Percentiles rank a stretch among this genome's conserved stretches.
Evolutionary conservation across 2,888 invertebrate genomes (phyloP).

Genomic region (Nebria brevicollis): DNA sequence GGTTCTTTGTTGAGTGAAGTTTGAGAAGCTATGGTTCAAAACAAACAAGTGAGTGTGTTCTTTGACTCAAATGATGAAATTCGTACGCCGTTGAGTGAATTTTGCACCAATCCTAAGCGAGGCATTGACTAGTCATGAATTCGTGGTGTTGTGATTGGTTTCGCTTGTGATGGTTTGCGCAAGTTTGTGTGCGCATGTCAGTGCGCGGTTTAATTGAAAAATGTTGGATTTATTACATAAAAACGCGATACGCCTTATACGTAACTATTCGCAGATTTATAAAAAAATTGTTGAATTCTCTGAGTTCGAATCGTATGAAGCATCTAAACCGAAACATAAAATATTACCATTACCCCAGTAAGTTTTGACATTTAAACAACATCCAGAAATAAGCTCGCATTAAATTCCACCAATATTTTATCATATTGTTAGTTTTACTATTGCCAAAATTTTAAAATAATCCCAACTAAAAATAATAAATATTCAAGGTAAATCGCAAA

Average conservation of each 20-base stretch:
- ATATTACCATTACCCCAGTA: background rate
- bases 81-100: background rate
- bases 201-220: background rate
- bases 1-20: background rate
- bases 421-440: constrained; percentile 9
- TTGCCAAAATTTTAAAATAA: constrained; percentile 32
- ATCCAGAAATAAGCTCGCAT: background rate
- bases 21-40: background rate
- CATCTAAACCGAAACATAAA: background rate
- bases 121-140: background rate
- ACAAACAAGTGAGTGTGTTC: background rate
- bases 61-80: background rate
- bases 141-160: too few relatives aligned
- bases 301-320: constrained; percentile 5
- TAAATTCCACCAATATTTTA: constrained; percentile 9
- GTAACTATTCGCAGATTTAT: background rate
- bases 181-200: background rate
- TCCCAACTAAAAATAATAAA: constrained; percentile 23
- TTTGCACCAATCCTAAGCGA: background rate
- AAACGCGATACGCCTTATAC: background rate
- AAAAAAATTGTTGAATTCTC: constrained; percentile 3
- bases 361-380: too few relatives aligned
- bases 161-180: too few relatives aligned
- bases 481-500: constrained; percentile 22
- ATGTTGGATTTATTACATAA: background rate